phyloP scores from a whole-genome alignment of 2,797 vertebrate species.

The Pangasius sanitwongsei region DNA sequence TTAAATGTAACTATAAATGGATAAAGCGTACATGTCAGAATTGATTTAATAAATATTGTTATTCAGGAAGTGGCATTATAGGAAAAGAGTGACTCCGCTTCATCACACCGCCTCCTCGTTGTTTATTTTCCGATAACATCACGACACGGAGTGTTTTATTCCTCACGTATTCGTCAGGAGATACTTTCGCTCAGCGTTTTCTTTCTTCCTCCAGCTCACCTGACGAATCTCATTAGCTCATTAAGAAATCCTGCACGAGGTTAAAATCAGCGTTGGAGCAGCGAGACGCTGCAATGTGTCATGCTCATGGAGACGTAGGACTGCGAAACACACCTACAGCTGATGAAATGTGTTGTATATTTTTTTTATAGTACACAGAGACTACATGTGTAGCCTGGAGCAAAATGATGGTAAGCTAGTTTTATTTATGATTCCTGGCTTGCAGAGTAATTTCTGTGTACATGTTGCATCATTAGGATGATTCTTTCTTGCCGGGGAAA shows the following conservation, averaged over 20 bases:
- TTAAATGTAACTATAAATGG: neutral
- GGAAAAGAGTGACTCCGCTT: neutral
- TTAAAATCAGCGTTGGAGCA: neutral
- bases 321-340: slow-evolving; percentile 15
- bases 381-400: slow-evolving; percentile 29
- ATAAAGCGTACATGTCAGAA: neutral
- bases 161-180: no score
- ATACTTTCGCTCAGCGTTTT: neutral
- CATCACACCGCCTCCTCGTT: no score
- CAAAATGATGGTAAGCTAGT: slow-evolving; percentile 36
- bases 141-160: neutral
- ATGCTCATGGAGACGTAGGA: neutral
- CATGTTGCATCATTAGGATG: slow-evolving; percentile 41
- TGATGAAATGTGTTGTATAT: slow-evolving; percentile 29
- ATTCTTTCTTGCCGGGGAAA: slow-evolving; percentile 1
- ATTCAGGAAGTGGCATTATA: neutral
- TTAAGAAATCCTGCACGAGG: slow-evolving; percentile 1
- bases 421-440: neutral
- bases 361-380: slow-evolving; percentile 3
- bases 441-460: slow-evolving; percentile 21
- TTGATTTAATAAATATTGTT: neutral
- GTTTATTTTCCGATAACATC: neutral
- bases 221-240: neutral
- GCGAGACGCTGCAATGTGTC: neutral
- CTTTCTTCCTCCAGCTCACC: neutral